These are phyloP conservation scores for Boloria euphrosyne DNA, from an alignment of 2,888 invertebrate genomes.

Conservation along the genomic window DNA sequence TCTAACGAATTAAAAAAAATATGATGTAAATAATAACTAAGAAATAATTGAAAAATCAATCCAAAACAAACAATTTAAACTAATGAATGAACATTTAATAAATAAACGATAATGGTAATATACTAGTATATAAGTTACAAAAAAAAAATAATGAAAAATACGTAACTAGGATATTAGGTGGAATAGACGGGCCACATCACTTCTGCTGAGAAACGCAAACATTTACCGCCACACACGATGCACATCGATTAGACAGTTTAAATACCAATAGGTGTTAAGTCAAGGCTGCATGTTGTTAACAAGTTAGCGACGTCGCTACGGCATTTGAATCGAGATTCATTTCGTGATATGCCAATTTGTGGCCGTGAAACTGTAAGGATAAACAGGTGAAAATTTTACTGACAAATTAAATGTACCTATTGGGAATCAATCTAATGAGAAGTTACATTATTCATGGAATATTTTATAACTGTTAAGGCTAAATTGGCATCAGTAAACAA, in stretches of 20 bases:
- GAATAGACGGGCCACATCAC: constrained; percentile 11
- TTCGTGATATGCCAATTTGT: constrained; percentile 64
- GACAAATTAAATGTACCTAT: background rate
- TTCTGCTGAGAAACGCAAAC: constrained; percentile 34
- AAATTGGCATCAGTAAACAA: background rate
- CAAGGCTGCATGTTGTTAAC: constrained; percentile 50
- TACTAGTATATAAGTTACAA: background rate
- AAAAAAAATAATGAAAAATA: background rate
- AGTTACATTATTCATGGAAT: background rate
- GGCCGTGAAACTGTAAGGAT: constrained; percentile 43
- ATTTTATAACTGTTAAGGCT: background rate
- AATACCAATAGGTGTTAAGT: constrained; percentile 60
- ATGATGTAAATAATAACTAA: background rate
- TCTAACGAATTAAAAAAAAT: background rate
- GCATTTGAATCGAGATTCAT: constrained; percentile 53
- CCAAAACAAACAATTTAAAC: too few relatives aligned
- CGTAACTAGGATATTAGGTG: constrained; percentile 1
- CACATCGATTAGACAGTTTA: constrained; percentile 41
- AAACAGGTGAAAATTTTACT: constrained; percentile 14
- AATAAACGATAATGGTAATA: too few relatives aligned
- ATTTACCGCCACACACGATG: constrained; percentile 37
- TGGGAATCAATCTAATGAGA: background rate
- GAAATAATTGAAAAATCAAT: background rate
- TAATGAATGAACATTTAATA: too few relatives aligned
- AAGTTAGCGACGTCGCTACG: constrained; percentile 49